phyloP scores from a whole-genome alignment of 2,797 vertebrate species.

The Tadarida brasiliensis region DNA sequence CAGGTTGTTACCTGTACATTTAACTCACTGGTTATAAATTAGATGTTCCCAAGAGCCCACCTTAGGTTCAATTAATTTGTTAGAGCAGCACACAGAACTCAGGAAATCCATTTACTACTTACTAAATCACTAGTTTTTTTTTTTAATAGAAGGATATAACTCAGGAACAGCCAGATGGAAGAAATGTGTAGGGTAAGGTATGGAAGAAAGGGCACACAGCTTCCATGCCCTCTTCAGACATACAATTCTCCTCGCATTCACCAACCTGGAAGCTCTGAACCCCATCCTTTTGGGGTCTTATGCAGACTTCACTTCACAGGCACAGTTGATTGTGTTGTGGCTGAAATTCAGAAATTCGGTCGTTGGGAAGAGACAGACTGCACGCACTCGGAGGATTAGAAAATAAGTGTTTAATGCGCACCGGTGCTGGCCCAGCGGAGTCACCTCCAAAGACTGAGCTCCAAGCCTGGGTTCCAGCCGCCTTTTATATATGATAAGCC shows the following conservation, averaged over 20 bases:
- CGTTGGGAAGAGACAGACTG: too few relatives aligned
- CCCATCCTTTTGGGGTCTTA: neutral
- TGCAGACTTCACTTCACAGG: neutral
- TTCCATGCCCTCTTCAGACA: neutral
- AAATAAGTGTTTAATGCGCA: too few relatives aligned
- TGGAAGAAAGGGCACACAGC: neutral
- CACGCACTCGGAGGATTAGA: too few relatives aligned
- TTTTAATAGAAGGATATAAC: neutral
- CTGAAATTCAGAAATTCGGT: too few relatives aligned
- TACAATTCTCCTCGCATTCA: neutral
- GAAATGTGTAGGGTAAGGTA: neutral
- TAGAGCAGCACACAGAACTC: neutral
- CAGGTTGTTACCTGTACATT: neutral
- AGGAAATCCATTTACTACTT: neutral
- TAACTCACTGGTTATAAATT: neutral
- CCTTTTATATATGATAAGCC: too few relatives aligned
- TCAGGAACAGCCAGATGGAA: neutral
- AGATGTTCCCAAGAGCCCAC: neutral
- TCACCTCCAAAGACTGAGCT: too few relatives aligned
- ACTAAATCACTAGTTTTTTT: neutral
- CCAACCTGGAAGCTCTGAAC: neutral
- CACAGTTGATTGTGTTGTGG: neutral
- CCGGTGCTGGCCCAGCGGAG: too few relatives aligned
- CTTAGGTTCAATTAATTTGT: neutral
- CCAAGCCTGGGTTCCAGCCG: too few relatives aligned